These are phyloP conservation scores for Scomberomorus guttatus DNA, from an alignment of 2,797 vertebrate genomes.

Conservation along the genomic window DNA sequence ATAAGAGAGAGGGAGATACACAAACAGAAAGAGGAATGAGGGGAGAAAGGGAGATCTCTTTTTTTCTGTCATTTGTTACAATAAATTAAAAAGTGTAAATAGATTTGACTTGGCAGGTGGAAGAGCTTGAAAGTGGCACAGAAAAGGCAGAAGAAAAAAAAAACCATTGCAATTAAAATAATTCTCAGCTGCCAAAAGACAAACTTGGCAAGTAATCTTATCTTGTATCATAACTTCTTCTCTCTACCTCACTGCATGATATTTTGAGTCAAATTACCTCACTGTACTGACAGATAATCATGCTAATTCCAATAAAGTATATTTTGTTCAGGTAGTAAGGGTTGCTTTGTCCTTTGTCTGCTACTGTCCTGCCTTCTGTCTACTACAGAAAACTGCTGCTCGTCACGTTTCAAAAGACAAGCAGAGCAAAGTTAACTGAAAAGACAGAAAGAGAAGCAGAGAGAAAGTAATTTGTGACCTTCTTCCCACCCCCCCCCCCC, in stretches of 20 bases:
- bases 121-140: neutral
- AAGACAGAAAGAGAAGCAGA: neutral
- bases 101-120: conserved; percentile 39
- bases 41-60: neutral
- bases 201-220: conserved; percentile 25
- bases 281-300: neutral
- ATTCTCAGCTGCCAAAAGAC: conserved; percentile 17
- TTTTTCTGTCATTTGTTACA: conserved; percentile 1
- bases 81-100: conserved; percentile 36
- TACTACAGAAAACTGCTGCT: neutral
- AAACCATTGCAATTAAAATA: conserved; percentile 5
- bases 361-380: no score
- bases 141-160: neutral
- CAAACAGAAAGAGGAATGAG: neutral
- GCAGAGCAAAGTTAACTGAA: neutral
- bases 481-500: neutral
- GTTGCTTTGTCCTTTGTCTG: neutral
- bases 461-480: neutral
- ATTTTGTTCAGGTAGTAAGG: neutral
- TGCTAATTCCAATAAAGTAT: neutral
- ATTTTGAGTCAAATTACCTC: conserved; percentile 21
- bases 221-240: conserved; percentile 10
- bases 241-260: conserved; percentile 8
- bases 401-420: neutral
- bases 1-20: neutral